Conservation (phyloP, 2,888 invertebrate species). For the Smittia sp. region DNA sequence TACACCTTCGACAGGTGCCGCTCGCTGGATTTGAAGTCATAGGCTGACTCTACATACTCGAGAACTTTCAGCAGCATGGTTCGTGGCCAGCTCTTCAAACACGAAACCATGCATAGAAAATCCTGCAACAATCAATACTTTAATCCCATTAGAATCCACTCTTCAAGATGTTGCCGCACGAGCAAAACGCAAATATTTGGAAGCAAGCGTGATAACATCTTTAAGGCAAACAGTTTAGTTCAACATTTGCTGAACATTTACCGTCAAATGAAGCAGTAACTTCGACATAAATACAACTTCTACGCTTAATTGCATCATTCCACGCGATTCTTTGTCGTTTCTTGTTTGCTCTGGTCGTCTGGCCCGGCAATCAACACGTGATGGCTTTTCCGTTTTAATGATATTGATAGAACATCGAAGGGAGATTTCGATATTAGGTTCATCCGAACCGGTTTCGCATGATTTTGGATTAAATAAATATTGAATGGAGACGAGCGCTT, state of each 20-base stretch:
- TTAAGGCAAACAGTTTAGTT: background rate
- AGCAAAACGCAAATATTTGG: conserved; percentile 1
- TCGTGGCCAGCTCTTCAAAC: no score
- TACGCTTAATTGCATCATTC: background rate
- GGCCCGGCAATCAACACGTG: background rate
- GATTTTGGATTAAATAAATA: background rate
- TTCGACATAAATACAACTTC: background rate
- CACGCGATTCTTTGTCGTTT: background rate
- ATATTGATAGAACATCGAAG: background rate
- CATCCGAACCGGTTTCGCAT: background rate
- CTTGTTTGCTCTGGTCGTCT: background rate
- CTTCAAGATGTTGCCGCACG: background rate
- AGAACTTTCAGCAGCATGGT: no score
- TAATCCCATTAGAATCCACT: no score
- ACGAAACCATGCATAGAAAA: no score
- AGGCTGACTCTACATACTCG: no score
- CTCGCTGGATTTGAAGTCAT: no score
- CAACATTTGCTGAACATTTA: conserved; percentile 2
- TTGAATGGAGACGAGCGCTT: background rate
- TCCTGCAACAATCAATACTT: no score
- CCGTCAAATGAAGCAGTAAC: background rate
- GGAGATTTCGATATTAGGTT: no score
- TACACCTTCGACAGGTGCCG: no score
- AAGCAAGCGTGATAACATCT: background rate
- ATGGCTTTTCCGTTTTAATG: background rate